These are phyloP conservation scores for Potamilus streckersoni DNA, from an alignment of 1,140 invertebrate genomes.

Conservation along the genomic window DNA sequence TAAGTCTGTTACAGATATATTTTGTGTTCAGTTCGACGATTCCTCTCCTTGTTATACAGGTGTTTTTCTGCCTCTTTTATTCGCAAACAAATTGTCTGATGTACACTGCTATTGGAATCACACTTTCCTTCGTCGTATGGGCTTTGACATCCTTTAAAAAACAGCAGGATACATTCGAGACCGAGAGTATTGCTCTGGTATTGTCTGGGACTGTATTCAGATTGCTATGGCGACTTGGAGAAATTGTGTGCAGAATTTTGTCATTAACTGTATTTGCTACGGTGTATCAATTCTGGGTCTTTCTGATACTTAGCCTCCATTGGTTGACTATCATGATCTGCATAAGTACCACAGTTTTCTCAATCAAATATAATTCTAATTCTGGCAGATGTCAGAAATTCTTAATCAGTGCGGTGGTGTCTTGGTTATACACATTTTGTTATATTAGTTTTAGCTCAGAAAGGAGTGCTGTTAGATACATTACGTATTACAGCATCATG, in stretches of 20 bases:
- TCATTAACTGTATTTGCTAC: constrained; percentile 88
- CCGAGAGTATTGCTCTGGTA: constrained; percentile 85
- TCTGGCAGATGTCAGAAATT: constrained; percentile 71
- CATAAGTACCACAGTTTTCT: constrained; percentile 87
- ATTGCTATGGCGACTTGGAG: constrained; percentile 81
- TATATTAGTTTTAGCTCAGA: constrained; percentile 88
- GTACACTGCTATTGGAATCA: constrained; percentile 84
- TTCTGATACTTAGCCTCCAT: constrained; percentile 83
- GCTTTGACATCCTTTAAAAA: constrained; percentile 90
- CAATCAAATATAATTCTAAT: constrained; percentile 80
- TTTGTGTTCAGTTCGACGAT: constrained; percentile 90
- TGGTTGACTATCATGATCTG: constrained; percentile 88
- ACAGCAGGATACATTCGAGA: constrained; percentile 76
- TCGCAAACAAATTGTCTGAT: constrained; percentile 75
- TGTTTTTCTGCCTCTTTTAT: constrained; percentile 76
- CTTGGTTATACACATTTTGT: constrained; percentile 90
- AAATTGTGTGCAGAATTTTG: constrained; percentile 83
- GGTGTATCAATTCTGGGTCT: constrained; percentile 85
- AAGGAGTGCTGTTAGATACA: constrained; percentile 84
- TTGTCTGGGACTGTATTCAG: constrained; percentile 91
- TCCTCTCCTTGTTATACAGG: constrained; percentile 86
- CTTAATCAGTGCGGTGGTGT: constrained; percentile 79
- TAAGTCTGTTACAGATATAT: constrained; percentile 83
- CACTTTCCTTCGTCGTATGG: constrained; percentile 89
- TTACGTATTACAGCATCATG: constrained; percentile 92